Percentiles rank a stretch among this genome's conserved stretches.
phyloP scores from a whole-genome alignment of 2,113 vertebrate species.

The Nerophis ophidion region DNA sequence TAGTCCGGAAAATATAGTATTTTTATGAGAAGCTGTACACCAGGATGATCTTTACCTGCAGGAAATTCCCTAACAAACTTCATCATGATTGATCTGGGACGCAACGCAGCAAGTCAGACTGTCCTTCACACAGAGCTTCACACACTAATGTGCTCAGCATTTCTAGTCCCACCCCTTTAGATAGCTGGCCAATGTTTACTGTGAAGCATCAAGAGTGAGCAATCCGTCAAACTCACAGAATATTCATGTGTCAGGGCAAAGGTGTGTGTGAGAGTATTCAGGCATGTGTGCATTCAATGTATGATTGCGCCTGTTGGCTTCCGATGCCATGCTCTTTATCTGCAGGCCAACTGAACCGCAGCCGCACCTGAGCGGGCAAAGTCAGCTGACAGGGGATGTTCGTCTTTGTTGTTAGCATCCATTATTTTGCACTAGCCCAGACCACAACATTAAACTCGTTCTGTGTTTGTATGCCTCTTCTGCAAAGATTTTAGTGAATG shows the following conservation, averaged over 20 bases:
- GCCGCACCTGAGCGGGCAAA: slow-evolving; percentile 30
- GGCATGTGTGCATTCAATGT: not conserved
- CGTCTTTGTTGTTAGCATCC: slow-evolving; percentile 49
- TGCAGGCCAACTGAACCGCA: slow-evolving; percentile 31
- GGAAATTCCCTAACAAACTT: slow-evolving; percentile 46
- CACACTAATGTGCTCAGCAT: slow-evolving; percentile 67
- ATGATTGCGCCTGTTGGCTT: slow-evolving; percentile 20
- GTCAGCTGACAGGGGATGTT: slow-evolving; percentile 55
- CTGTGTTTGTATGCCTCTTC: not conserved
- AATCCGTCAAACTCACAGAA: slow-evolving; percentile 54
- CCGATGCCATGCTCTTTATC: slow-evolving; percentile 42
- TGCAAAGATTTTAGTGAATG: not conserved
- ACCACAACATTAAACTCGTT: slow-evolving; percentile 17
- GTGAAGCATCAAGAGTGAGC: slow-evolving; percentile 32
- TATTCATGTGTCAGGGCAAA: not conserved
- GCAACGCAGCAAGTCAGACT: slow-evolving; percentile 54
- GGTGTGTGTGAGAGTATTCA: not conserved
- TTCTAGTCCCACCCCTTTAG: slow-evolving; percentile 55
- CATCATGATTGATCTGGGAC: slow-evolving; percentile 74
- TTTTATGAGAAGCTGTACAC: slow-evolving; percentile 10
- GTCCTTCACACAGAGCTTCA: slow-evolving; percentile 71
- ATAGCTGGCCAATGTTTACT: slow-evolving; percentile 49
- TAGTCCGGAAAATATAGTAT: not conserved
- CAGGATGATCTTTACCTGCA: slow-evolving; percentile 62
- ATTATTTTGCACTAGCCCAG: slow-evolving; percentile 40